A percentile compares a stretch with the other conserved stretches of the same genome.
Conservation (phyloP, 2,888 invertebrate genomes). For the Calliphora vomitoria region DNA sequence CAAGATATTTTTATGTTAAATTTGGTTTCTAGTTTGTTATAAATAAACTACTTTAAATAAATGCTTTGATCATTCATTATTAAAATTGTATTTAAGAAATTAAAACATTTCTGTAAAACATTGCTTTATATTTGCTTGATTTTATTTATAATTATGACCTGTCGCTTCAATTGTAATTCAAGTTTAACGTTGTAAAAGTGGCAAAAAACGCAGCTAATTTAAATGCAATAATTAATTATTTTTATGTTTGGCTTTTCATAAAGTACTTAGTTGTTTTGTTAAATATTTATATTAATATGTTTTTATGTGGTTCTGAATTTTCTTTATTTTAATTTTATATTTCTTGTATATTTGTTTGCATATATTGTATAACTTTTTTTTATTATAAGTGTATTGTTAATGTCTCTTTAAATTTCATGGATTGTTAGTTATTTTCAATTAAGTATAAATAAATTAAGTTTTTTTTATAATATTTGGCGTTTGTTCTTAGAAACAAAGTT, state of each 20-base stretch:
- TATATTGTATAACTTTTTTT: background rate
- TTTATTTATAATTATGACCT: background rate
- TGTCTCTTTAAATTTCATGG: too few relatives aligned
- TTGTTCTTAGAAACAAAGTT: background rate
- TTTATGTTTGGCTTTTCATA: conserved; percentile 9
- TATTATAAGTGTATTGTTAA: too few relatives aligned
- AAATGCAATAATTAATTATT: conserved; percentile 34
- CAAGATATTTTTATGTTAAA: too few relatives aligned
- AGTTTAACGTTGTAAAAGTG: conserved; percentile 29
- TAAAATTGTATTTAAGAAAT: background rate
- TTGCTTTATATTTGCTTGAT: background rate
- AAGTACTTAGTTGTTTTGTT: conserved; percentile 22
- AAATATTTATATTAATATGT: background rate
- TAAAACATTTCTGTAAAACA: background rate
- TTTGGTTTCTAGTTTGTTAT: too few relatives aligned
- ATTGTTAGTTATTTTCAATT: background rate
- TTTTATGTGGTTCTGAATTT: background rate
- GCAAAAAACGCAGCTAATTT: conserved; percentile 54
- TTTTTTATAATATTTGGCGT: background rate
- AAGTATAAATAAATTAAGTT: background rate
- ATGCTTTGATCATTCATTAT: too few relatives aligned
- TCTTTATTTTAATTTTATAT: too few relatives aligned
- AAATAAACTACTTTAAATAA: too few relatives aligned
- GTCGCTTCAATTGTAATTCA: conserved; percentile 10
- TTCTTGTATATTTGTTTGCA: background rate